Conservation (phyloP, 1,140 invertebrate genomes). For the Nebria ingens region DNA sequence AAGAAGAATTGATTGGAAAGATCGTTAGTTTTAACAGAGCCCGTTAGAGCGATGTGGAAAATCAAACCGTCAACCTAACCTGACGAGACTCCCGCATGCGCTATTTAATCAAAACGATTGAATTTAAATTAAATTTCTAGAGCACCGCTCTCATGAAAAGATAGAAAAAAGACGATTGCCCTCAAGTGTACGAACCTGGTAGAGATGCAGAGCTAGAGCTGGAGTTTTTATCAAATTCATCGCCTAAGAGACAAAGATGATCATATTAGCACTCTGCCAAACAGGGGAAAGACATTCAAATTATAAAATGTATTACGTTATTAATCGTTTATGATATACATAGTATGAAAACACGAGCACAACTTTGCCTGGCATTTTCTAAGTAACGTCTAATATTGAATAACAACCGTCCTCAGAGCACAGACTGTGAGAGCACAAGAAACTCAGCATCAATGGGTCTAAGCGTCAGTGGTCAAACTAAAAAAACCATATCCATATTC, state of each 20-base stretch:
- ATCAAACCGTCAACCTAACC: too few relatives aligned
- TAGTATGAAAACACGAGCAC: not conserved
- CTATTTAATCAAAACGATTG: too few relatives aligned
- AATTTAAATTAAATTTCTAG: too few relatives aligned
- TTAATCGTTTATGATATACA: not conserved
- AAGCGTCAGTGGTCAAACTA: not conserved
- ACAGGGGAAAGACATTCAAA: not conserved
- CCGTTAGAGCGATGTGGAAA: too few relatives aligned
- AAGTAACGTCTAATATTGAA: not conserved
- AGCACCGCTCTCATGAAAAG: too few relatives aligned
- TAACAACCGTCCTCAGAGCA: slow-evolving; percentile 2
- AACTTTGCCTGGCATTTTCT: not conserved
- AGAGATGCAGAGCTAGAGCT: slow-evolving; percentile 53
- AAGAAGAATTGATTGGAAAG: too few relatives aligned
- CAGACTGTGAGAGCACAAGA: slow-evolving; percentile 6
- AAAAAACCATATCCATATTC: too few relatives aligned
- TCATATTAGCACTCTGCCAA: not conserved
- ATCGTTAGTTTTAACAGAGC: too few relatives aligned
- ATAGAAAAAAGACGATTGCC: too few relatives aligned
- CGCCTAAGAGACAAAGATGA: slow-evolving; percentile 35
- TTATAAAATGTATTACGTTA: too few relatives aligned
- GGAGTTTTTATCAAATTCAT: slow-evolving; percentile 58
- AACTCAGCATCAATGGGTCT: not conserved
- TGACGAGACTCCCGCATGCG: too few relatives aligned
- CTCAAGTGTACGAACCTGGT: slow-evolving; percentile 53